phyloP scores from a whole-genome alignment of 2,797 vertebrate genomes.

The Morelia viridis region DNA sequence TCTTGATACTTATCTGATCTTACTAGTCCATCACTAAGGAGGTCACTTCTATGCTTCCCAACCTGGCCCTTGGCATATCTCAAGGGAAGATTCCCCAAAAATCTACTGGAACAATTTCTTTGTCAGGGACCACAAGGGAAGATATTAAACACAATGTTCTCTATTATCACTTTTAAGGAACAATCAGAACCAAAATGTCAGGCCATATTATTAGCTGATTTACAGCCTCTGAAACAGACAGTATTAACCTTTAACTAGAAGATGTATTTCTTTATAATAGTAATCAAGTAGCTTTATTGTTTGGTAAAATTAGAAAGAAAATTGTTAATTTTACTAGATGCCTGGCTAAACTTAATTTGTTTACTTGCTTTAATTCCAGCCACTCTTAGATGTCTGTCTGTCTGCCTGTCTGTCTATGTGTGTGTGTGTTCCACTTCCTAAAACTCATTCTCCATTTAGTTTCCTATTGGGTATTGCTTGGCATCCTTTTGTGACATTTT shows the following conservation, averaged over 20 bases:
- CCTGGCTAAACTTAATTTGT: neutral
- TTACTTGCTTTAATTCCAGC: neutral
- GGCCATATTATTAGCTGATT: neutral
- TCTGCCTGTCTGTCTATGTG: neutral
- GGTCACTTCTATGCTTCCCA: neutral
- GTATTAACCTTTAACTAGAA: neutral
- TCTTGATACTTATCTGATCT: neutral
- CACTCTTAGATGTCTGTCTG: neutral
- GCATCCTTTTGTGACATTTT: neutral
- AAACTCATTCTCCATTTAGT: neutral
- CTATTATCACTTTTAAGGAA: neutral
- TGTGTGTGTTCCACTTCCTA: neutral
- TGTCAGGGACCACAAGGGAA: neutral
- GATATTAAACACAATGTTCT: neutral
- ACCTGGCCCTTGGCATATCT: neutral
- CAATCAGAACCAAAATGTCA: neutral
- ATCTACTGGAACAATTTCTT: neutral
- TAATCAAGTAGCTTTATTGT: neutral
- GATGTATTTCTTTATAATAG: neutral
- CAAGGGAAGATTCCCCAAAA: neutral
- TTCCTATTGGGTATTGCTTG: neutral
- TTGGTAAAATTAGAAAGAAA: neutral
- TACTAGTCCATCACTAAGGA: neutral
- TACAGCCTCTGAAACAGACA: neutral
- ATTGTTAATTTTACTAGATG: neutral